phyloP scores from a whole-genome alignment of 2,113 vertebrate genomes.

The Cyprinodon variegatus region DNA sequence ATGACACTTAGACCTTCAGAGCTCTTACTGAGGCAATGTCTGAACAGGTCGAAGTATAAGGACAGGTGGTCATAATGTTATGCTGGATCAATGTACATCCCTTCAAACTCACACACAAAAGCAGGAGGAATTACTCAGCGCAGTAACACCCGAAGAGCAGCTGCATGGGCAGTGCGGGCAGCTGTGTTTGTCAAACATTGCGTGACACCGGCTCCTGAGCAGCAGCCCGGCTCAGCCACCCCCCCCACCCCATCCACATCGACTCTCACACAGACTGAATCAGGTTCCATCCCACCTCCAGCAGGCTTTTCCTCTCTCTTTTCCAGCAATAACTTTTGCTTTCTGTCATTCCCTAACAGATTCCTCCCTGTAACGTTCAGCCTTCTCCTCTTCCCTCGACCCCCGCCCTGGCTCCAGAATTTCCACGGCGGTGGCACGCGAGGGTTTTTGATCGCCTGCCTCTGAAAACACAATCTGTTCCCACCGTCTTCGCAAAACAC shows the following conservation, averaged over 20 bases:
- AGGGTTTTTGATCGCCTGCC: slow-evolving; percentile 80
- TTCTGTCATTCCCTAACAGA: slow-evolving; percentile 81
- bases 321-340: slow-evolving; percentile 78
- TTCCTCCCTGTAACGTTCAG: slow-evolving; percentile 80
- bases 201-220: slow-evolving; percentile 78
- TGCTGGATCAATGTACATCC: not conserved
- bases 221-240: slow-evolving; percentile 66
- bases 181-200: slow-evolving; percentile 81
- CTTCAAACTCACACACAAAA: slow-evolving; percentile 3
- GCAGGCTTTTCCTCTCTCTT: slow-evolving; percentile 65
- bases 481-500: slow-evolving; percentile 56
- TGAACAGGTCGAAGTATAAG: not conserved
- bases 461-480: slow-evolving; percentile 78
- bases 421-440: slow-evolving; percentile 81
- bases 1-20: too few relatives aligned
- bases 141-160: slow-evolving; percentile 53
- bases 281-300: slow-evolving; percentile 62
- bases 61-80: not conserved
- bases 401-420: slow-evolving; percentile 66
- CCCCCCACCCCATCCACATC: slow-evolving; percentile 37
- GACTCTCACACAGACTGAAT: slow-evolving; percentile 35
- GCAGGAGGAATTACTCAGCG: slow-evolving; percentile 29
- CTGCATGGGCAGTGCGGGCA: slow-evolving; percentile 70
- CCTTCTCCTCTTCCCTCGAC: slow-evolving; percentile 67
- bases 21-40: too few relatives aligned